phyloP scores from a whole-genome alignment of 2,797 vertebrate species.

The Karalla daura region DNA sequence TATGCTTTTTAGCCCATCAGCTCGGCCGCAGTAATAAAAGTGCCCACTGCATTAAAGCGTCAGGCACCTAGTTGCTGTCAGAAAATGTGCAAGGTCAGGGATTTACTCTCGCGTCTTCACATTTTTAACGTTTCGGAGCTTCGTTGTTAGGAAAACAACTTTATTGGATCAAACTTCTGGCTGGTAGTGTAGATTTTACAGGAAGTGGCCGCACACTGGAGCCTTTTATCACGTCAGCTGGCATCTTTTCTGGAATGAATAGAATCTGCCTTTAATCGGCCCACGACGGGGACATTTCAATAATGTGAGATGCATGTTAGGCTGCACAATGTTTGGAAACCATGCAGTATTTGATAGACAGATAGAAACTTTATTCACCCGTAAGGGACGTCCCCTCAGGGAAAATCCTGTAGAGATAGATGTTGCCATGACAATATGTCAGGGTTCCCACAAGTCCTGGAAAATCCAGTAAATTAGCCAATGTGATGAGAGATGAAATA shows the following conservation, averaged over 20 bases:
- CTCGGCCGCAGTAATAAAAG: constrained; percentile 60
- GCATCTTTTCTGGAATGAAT: constrained; percentile 12
- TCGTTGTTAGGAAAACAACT: constrained; percentile 13
- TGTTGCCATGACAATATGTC: too few species aligned
- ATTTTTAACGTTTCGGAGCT: constrained; percentile 19
- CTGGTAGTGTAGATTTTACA: not conserved
- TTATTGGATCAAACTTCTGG: constrained; percentile 18
- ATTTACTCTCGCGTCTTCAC: constrained; percentile 7
- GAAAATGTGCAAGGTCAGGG: constrained; percentile 43
- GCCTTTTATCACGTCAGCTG: constrained; percentile 13
- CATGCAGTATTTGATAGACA: too few species aligned
- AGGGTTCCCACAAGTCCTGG: too few species aligned
- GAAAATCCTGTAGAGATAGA: too few species aligned
- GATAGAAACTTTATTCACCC: too few species aligned
- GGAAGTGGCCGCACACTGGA: constrained; percentile 2
- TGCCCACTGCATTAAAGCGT: constrained; percentile 58
- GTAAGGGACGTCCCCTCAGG: too few species aligned
- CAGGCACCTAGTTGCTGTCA: constrained; percentile 43
- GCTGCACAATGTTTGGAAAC: too few species aligned
- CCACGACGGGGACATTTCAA: too few species aligned
- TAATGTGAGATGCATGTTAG: too few species aligned
- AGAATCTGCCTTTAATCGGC: too few species aligned
- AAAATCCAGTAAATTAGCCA: too few species aligned
- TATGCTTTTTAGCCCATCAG: constrained; percentile 53
- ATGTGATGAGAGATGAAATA: too few species aligned